These are phyloP conservation scores for Agrochola lota DNA, from an alignment of 2,888 invertebrate genomes.

Conservation along the genomic window DNA sequence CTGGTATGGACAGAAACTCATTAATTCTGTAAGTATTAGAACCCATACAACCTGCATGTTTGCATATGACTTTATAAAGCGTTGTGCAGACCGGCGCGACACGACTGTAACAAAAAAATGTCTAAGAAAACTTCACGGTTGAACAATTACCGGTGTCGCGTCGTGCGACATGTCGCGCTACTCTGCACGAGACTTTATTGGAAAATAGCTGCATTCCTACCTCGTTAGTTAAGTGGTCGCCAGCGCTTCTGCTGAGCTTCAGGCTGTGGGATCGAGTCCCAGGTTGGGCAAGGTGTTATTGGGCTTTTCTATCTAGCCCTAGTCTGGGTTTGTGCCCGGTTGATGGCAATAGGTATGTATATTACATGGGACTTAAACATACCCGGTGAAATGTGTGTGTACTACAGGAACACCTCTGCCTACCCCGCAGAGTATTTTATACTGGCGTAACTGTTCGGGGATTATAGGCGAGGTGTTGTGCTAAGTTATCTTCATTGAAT, in stretches of 20 bases:
- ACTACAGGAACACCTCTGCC: neutral
- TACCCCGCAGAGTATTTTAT: too few relatives aligned
- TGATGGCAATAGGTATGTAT: neutral
- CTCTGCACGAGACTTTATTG: too few relatives aligned
- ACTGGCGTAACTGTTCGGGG: too few relatives aligned
- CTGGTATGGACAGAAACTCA: constrained; percentile 74
- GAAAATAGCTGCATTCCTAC: neutral
- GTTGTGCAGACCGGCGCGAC: too few relatives aligned
- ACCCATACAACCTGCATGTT: neutral
- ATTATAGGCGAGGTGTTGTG: too few relatives aligned
- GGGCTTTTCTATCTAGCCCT: neutral
- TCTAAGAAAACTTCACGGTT: too few relatives aligned
- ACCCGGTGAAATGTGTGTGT: neutral
- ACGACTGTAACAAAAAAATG: too few relatives aligned
- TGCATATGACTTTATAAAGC: too few relatives aligned
- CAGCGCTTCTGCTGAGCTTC: neutral
- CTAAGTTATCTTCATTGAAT: neutral
- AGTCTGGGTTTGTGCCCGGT: neutral
- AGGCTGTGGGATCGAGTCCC: neutral
- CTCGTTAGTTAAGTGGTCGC: neutral
- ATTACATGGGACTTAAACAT: too few relatives aligned
- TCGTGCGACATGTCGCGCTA: too few relatives aligned
- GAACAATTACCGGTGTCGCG: too few relatives aligned
- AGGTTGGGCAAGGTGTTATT: neutral
- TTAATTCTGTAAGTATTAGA: constrained; percentile 72